Evolutionary conservation across 1,140 invertebrate genomes (phyloP).

Genomic region (Idris sp.): DNA sequence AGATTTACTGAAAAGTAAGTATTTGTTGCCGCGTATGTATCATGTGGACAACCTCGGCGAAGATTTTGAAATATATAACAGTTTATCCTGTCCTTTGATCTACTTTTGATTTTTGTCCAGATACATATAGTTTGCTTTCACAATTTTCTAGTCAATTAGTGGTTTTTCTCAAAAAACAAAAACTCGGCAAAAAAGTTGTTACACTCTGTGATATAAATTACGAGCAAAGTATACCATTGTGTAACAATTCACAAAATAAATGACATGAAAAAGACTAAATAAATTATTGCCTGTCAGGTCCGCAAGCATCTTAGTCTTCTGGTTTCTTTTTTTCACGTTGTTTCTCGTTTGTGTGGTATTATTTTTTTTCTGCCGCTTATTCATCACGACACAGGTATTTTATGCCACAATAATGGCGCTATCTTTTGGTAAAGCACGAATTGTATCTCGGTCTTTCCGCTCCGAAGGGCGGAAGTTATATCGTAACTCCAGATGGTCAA

Average conservation of each 20-base stretch:
- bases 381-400: slow-evolving; percentile 50
- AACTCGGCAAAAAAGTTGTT: too few species aligned
- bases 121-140: too few species aligned
- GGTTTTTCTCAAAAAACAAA: too few species aligned
- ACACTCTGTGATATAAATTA: too few species aligned
- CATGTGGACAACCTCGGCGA: too few species aligned
- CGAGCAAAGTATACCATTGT: too few species aligned
- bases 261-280: slow-evolving; percentile 27
- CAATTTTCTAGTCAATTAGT: too few species aligned
- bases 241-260: slow-evolving; percentile 26
- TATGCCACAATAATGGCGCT: slow-evolving; percentile 51
- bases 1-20: too few species aligned
- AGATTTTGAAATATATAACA: slow-evolving; percentile 51
- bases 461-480: slow-evolving; percentile 60
- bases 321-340: slow-evolving; percentile 10
- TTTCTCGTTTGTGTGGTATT: slow-evolving; percentile 17
- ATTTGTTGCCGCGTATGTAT: too few species aligned
- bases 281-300: slow-evolving; percentile 37
- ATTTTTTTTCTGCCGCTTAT: slow-evolving; percentile 45
- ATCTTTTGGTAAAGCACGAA: slow-evolving; percentile 51
- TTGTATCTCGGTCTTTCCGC: slow-evolving; percentile 59
- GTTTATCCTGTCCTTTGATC: slow-evolving; percentile 50
- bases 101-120: slow-evolving; percentile 38
- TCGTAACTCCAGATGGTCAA: slow-evolving; percentile 67
- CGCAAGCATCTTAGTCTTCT: slow-evolving; percentile 28